Evolutionary conservation across 2,113 vertebrate species (phyloP), one percentile per base, ranked within the genome.

Genomic region (Peromyscus polionotus): DNA sequence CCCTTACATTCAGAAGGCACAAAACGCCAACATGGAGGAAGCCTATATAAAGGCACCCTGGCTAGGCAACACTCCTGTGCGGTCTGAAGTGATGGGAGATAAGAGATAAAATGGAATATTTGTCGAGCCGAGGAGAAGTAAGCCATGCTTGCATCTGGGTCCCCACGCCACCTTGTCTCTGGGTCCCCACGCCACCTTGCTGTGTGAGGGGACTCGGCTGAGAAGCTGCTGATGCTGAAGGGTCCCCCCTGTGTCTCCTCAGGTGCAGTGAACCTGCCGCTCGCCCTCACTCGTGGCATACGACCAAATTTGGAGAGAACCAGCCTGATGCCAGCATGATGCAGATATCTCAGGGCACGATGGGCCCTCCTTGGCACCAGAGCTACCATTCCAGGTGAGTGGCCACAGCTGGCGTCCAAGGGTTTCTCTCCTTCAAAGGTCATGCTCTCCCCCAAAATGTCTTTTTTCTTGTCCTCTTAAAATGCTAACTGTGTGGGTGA

Each of bases 251-350:
- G 39, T 98, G 95, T 98, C 63, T 96, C 81, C 84, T 54, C 97
- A 99, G 99, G 98, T 98, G 98, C 97, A 98, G 98, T 88, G 99
- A 99, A 92, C 97, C 98, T 11, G 97, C 98, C 0, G 98, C 99
- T 95, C 99, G 99, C 75, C 99, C 99, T 93, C 99, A 99, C 97
- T 99, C 99, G 36, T 99, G 99, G 99, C 99, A 99, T 98, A 99
- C 99, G 3, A 99, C 98, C 61, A 99, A 99, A 97, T 97, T 99
- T 22, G 96, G 48, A 0, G 99, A 99, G 88, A 97, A 98, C 98
- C 99, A 98, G 11, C 98, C 97, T 9, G 98, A 99, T 97, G 97
- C 98, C 98, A 99, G 99, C 99, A 99, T 99, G 99, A 99, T 99
- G 99, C 99, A 99, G 98, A 98, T 99, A 99, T 99, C 99, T 97